Conservation (phyloP, 92 coral and sea anemone genomes). For the Hydrozoanthus gracilis region DNA sequence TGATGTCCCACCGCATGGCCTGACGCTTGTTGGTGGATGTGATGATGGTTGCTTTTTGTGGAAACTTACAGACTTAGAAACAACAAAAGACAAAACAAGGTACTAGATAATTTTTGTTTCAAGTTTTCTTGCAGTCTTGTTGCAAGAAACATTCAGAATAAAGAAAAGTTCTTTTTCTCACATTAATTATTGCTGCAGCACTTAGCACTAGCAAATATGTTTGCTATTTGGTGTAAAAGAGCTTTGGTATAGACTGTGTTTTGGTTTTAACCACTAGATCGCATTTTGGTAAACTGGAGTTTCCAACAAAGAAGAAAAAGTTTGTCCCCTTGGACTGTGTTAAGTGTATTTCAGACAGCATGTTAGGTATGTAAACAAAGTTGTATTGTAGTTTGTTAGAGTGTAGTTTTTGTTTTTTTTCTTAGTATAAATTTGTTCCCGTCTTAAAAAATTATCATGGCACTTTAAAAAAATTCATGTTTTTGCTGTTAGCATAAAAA, state of each 20-base stretch:
- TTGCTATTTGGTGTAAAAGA: too few relatives aligned
- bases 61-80: slow-evolving; percentile 75
- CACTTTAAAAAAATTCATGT: too few relatives aligned
- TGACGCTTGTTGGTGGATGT: slow-evolving; percentile 91
- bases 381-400: too few relatives aligned
- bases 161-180: background rate
- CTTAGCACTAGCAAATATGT: too few relatives aligned
- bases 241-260: background rate
- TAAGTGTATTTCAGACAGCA: slow-evolving; percentile 80
- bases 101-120: slow-evolving; percentile 3
- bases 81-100: slow-evolving; percentile 81
- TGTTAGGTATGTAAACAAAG: slow-evolving; percentile 67
- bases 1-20: slow-evolving; percentile 90
- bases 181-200: too few relatives aligned
- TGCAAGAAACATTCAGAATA: background rate
- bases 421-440: too few relatives aligned
- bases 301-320: slow-evolving; percentile 86
- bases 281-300: slow-evolving; percentile 86
- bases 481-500: too few relatives aligned
- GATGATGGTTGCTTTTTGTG: slow-evolving; percentile 96
- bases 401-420: too few relatives aligned
- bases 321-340: slow-evolving; percentile 90
- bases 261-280: slow-evolving; percentile 47
- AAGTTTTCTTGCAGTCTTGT: background rate
- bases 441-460: too few relatives aligned